Base-by-base conservation (phyloP, 2,113 vertebrate genomes). In the Vombatus ursinus region DNA sequence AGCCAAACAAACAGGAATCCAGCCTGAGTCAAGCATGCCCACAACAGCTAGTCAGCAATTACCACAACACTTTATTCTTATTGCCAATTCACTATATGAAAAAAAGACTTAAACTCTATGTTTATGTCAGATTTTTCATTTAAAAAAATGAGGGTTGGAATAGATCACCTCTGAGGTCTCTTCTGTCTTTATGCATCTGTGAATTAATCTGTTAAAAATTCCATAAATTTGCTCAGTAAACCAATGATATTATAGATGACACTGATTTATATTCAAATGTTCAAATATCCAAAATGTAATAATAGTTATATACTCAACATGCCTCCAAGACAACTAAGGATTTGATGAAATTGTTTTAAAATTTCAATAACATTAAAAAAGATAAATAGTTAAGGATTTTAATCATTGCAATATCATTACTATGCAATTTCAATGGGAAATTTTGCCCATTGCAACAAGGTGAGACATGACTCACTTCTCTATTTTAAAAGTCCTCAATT, bases 361-460 rank as follows among this genome's bases (percentile, higher is more conserved):
- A 0, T 54, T 44, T 96, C 50, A 95, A 50, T 91, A 95, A 97
- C 94, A 92, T 53, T 53, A 14, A 4, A 37, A 19, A 89, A 96
- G 97, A n/a, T 84, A 84, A 44, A 84, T 47, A 95, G 25, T 92
- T 97, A 96, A 96, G 95, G 48, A 23, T 90, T 93, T 94, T 96
- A 95, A 96, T 95, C 26, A 93, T 23, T 57, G 92, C 68, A 96
- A 94, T 89, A 93, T n/a, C 52, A 84, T 93, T 48, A 95, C 0
- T 48, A 44, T 92, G 92, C 50, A 90, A 97, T 97, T 97, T 95
- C 95, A 97, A 93, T 97, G 96, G 97, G 97, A 93, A 97, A 25
- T 97, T 97, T 96, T 97, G 48, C 48, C 48, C 48, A 49, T 49
- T 49, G 94, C 47, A 92, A 54, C 0, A 52, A 93, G 97, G 95